phyloP scores from a whole-genome alignment of 2,797 vertebrate genomes.

The Erpetoichthys calabaricus region DNA sequence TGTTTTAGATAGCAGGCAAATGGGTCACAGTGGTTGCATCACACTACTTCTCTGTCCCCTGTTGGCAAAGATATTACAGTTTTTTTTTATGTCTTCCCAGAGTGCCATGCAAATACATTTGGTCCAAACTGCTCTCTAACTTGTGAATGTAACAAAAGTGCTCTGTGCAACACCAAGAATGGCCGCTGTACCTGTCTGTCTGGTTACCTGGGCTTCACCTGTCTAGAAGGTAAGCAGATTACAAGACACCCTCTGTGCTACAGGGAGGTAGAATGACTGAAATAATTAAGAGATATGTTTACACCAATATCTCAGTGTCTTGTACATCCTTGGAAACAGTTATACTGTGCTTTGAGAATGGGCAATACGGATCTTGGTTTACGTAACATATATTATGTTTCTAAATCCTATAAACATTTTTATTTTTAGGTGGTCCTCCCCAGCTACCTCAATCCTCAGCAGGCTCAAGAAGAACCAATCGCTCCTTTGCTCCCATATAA shows the following conservation, averaged over 20 bases:
- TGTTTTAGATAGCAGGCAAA: no score
- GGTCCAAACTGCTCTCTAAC: constrained; percentile 64
- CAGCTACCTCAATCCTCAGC: constrained; percentile 1
- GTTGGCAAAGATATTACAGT: constrained; percentile 1
- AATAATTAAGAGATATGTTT: not conserved
- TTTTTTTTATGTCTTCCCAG: constrained; percentile 31
- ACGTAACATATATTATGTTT: no score
- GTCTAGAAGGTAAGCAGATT: constrained; percentile 60
- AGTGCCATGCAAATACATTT: constrained; percentile 49
- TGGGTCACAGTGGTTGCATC: no score
- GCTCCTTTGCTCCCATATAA: no score
- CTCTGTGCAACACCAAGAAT: constrained; percentile 47
- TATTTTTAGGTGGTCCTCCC: constrained; percentile 19
- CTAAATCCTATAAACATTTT: no score
- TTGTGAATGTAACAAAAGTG: constrained; percentile 59
- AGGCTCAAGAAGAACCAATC: no score
- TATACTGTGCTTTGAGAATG: no score
- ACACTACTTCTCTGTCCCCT: not conserved
- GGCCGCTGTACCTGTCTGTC: constrained; percentile 67
- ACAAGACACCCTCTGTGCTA: not conserved
- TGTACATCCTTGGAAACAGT: no score
- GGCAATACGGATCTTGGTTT: no score
- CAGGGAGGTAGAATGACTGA: no score
- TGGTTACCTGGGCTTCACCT: constrained; percentile 55
- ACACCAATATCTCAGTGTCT: no score